These are phyloP conservation scores for Pygmarrhopalites habei DNA, from an alignment of 1,140 invertebrate genomes.

Conservation along the genomic window DNA sequence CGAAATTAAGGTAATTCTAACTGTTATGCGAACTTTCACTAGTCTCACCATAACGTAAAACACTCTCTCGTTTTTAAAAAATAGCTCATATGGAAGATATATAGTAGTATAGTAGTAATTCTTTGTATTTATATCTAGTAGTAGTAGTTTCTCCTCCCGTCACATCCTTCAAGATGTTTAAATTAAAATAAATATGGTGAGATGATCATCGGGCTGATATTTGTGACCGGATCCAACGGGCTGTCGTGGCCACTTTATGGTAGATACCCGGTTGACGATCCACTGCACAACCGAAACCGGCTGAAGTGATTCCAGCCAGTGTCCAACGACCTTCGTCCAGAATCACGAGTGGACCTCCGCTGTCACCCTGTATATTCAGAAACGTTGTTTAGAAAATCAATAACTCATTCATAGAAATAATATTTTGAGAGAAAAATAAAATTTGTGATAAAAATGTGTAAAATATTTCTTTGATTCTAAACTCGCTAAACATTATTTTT, in stretches of 20 bases:
- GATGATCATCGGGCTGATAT: slow-evolving; percentile 29
- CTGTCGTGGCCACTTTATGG: slow-evolving; percentile 63
- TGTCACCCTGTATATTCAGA: slow-evolving; percentile 34
- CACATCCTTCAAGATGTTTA: too few relatives aligned
- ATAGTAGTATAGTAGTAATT: too few relatives aligned
- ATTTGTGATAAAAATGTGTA: too few relatives aligned
- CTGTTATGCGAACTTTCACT: too few relatives aligned
- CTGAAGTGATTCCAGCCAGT: slow-evolving; percentile 74
- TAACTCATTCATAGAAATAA: neutral
- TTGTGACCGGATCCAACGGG: slow-evolving; percentile 57
- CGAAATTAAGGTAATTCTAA: too few relatives aligned
- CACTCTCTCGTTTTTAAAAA: too few relatives aligned
- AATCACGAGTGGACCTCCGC: slow-evolving; percentile 36
- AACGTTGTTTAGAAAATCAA: neutral
- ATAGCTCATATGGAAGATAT: too few relatives aligned
- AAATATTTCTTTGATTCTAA: too few relatives aligned
- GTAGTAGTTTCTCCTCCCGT: too few relatives aligned
- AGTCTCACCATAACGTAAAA: too few relatives aligned
- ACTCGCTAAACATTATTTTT: too few relatives aligned
- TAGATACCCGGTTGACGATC: slow-evolving; percentile 61
- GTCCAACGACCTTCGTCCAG: slow-evolving; percentile 59
- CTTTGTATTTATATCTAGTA: too few relatives aligned
- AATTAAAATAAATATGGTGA: slow-evolving; percentile 8
- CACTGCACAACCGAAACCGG: slow-evolving; percentile 76
- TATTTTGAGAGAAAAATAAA: neutral